Evolutionary conservation across 1,140 invertebrate genomes (phyloP).

Genomic region (Saxidomus purpurata): DNA sequence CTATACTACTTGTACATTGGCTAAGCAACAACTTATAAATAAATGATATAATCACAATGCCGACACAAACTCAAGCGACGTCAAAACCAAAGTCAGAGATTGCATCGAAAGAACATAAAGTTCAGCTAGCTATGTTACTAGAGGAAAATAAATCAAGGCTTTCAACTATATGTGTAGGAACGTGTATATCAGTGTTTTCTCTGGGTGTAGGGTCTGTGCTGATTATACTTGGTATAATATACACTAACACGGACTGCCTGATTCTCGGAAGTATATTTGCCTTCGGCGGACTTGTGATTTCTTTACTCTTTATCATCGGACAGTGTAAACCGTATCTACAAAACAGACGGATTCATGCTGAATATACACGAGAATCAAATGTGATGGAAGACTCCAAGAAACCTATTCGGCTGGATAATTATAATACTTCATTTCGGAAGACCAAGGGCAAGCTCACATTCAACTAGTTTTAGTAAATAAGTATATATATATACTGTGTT

Average conservation of each 20-base stretch:
- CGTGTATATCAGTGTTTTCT: background rate
- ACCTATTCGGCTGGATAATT: background rate
- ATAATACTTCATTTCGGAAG: background rate
- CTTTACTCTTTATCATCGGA: background rate
- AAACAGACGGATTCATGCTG: conserved; percentile 12
- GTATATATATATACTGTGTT: no score
- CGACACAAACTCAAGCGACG: background rate
- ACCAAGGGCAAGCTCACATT: background rate
- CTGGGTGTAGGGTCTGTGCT: background rate
- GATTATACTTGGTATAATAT: conserved; percentile 4
- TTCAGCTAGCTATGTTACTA: background rate
- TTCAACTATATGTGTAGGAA: conserved; percentile 4
- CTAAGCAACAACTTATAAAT: background rate
- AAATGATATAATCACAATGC: no score
- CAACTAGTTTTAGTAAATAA: no score
- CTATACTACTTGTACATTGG: no score
- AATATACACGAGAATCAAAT: background rate
- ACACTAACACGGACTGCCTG: background rate
- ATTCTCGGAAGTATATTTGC: conserved; percentile 26
- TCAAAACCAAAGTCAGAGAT: no score
- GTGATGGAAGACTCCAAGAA: background rate
- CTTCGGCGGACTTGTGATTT: background rate
- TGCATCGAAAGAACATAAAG: background rate
- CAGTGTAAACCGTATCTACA: conserved; percentile 26
- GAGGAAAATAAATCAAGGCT: background rate